Evolutionary conservation across 2,888 invertebrate genomes (phyloP).

Genomic region (Cremastobaeus sp.): DNA sequence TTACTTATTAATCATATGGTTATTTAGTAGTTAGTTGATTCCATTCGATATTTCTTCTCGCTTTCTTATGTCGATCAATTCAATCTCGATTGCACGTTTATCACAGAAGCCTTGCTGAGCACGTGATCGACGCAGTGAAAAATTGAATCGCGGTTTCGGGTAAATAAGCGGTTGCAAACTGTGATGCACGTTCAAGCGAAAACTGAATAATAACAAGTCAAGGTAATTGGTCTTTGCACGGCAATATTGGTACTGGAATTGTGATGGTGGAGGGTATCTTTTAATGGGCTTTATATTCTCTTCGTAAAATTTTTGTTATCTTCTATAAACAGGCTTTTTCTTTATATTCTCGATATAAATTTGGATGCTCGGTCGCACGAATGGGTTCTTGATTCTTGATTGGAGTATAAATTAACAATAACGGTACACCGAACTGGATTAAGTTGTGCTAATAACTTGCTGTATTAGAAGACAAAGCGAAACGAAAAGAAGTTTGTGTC

Average conservation of each 20-base stretch:
- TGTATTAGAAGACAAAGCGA: constrained; percentile 4
- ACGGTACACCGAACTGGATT: constrained; percentile 36
- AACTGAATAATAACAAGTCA: constrained; percentile 26
- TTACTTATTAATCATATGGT: constrained; percentile 62
- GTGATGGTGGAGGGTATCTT: constrained; percentile 47
- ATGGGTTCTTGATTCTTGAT: constrained; percentile 25
- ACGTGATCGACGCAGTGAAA: no score
- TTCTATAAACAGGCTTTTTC: constrained; percentile 56
- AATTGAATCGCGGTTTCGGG: no score
- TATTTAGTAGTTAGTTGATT: constrained; percentile 70
- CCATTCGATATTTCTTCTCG: constrained; percentile 61
- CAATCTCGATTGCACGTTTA: constrained; percentile 31
- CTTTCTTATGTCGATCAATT: constrained; percentile 44
- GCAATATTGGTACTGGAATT: constrained; percentile 42
- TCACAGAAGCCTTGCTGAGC: no score
- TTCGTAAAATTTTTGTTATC: constrained; percentile 60
- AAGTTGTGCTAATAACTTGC: constrained; percentile 32
- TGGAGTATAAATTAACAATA: constrained; percentile 24
- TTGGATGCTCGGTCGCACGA: constrained; percentile 58
- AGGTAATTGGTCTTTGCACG: constrained; percentile 61
- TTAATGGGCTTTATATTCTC: constrained; percentile 55
- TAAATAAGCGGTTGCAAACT: not conserved
- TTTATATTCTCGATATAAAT: constrained; percentile 53
- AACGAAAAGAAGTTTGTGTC: not conserved
- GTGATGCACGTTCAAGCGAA: constrained; percentile 27